These are phyloP conservation scores for Ophion slaviceki DNA, from an alignment of 2,888 invertebrate species.

Conservation along the genomic window DNA sequence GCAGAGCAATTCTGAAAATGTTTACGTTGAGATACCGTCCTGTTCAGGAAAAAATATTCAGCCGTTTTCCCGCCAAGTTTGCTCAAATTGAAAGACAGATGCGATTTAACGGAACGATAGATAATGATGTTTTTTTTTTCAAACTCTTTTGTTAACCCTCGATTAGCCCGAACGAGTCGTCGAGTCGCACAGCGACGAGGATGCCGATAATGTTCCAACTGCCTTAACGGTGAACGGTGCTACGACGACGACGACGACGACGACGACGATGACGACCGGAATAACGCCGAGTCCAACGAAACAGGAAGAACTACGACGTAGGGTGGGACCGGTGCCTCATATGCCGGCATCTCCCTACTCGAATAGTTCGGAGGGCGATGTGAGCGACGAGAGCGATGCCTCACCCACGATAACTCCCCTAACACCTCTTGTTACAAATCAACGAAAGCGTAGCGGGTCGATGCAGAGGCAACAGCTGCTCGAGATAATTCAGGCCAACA, in stretches of 20 bases:
- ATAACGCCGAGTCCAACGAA: constrained; percentile 72
- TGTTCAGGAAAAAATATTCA: background rate
- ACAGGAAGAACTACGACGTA: constrained; percentile 80
- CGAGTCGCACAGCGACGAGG: constrained; percentile 83
- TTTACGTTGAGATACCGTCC: no score
- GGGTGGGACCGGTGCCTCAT: constrained; percentile 80
- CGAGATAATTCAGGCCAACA: constrained; percentile 94
- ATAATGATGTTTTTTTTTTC: background rate
- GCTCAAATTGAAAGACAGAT: no score
- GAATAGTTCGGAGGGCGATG: constrained; percentile 81
- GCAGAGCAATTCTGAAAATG: no score
- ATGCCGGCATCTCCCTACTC: constrained; percentile 80
- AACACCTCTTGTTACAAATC: constrained; percentile 83
- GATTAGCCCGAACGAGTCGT: constrained; percentile 83
- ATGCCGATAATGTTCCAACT: constrained; percentile 80
- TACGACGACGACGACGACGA: constrained; percentile 40
- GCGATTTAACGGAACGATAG: background rate
- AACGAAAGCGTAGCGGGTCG: constrained; percentile 88
- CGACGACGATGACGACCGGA: constrained; percentile 67
- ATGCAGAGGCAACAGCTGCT: constrained; percentile 92
- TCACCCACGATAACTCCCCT: constrained; percentile 79
- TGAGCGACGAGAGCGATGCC: constrained; percentile 80
- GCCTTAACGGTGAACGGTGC: constrained; percentile 71
- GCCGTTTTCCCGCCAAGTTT: no score
- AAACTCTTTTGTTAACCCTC: constrained; percentile 1